A percentile compares a stretch with the other conserved stretches of the same genome.
Conservation (phyloP, 2,888 invertebrate species). For the Lithodes maja region DNA sequence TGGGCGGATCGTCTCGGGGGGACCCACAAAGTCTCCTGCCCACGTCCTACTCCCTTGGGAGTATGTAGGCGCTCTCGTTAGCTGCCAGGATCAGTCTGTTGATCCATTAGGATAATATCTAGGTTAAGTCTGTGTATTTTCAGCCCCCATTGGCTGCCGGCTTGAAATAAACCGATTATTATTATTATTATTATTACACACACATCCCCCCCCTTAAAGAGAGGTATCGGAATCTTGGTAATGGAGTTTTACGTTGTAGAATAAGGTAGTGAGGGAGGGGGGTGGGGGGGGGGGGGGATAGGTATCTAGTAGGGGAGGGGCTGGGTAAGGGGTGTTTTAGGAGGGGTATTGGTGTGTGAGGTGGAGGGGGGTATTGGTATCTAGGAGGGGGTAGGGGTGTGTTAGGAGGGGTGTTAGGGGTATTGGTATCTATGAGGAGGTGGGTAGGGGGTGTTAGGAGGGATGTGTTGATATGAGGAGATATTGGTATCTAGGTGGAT, state of each 20-base stretch:
- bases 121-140: too few relatives aligned
- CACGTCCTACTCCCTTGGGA: too few relatives aligned
- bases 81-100: too few relatives aligned
- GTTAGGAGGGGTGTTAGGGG: background rate
- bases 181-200: background rate
- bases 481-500: too few relatives aligned
- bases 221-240: background rate
- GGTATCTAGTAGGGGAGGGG: background rate
- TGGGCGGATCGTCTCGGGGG: too few relatives aligned
- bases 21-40: too few relatives aligned
- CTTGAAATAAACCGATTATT: background rate
- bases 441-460: background rate
- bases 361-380: background rate
- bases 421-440: background rate
- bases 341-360: too few relatives aligned
- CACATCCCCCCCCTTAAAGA: background rate
- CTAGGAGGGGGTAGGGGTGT: background rate
- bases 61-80: too few relatives aligned
- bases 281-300: background rate
- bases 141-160: too few relatives aligned
- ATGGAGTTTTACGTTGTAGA: background rate
- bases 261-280: background rate
- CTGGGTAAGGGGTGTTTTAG: background rate
- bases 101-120: too few relatives aligned
- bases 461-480: background rate